These are phyloP conservation scores for Sorex maritimensis DNA, from an alignment of 2,797 vertebrate species.

Conservation along the genomic window DNA sequence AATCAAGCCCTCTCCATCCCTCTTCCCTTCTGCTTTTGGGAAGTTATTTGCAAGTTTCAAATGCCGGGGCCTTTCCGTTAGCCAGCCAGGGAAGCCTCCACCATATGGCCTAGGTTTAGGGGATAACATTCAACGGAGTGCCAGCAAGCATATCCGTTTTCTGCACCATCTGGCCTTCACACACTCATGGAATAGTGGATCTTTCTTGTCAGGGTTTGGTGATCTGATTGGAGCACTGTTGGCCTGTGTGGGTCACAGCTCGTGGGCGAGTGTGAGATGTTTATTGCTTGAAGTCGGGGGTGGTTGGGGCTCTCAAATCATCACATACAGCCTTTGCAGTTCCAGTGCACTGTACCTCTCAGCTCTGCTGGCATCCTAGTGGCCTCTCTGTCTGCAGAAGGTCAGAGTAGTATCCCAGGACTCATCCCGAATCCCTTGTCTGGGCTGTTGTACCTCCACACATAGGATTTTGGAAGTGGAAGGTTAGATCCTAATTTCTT, in stretches of 20 bases:
- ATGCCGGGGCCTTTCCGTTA: conserved; percentile 12
- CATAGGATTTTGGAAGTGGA: background rate
- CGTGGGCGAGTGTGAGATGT: background rate
- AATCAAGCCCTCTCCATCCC: background rate
- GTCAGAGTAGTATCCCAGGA: background rate
- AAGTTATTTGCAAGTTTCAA: conserved; percentile 23
- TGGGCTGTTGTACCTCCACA: background rate
- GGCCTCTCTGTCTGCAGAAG: background rate
- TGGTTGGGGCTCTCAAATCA: background rate
- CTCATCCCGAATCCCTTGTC: background rate
- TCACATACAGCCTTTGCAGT: background rate
- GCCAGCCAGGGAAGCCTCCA: conserved; percentile 40
- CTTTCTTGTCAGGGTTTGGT: background rate
- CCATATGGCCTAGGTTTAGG: conserved; percentile 52
- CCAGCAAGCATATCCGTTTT: conserved; percentile 52
- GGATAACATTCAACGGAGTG: conserved; percentile 35
- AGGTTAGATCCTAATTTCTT: conserved; percentile 4
- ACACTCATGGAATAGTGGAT: background rate
- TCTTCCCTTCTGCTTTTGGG: background rate
- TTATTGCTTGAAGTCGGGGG: background rate
- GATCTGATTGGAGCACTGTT: background rate
- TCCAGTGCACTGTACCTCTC: background rate
- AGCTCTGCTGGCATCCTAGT: background rate
- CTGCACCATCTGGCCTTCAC: conserved; percentile 60
- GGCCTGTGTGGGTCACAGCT: background rate